phyloP scores from a whole-genome alignment of 2,797 vertebrate genomes.

The Esox lucius region DNA sequence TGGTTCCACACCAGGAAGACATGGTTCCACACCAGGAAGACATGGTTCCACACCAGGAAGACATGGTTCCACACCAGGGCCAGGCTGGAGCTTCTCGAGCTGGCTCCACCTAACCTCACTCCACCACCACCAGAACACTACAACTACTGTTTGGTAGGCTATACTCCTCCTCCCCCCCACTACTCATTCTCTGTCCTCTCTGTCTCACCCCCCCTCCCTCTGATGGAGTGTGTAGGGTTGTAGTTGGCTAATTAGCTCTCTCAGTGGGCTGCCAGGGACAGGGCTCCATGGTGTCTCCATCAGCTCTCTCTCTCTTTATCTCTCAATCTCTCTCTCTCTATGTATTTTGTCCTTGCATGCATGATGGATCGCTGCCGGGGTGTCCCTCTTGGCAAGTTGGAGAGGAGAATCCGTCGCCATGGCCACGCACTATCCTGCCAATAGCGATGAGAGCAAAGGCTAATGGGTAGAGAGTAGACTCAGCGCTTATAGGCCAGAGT shows the following conservation, averaged over 20 bases:
- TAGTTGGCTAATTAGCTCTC: slow-evolving; percentile 83
- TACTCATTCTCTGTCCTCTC: slow-evolving; percentile 22
- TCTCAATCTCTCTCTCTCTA: background rate
- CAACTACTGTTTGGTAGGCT: slow-evolving; percentile 31
- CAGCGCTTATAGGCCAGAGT: no score
- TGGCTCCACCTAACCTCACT: slow-evolving; percentile 38
- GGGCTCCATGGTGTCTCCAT: slow-evolving; percentile 58
- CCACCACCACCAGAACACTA: slow-evolving; percentile 11
- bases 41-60: slow-evolving; percentile 4
- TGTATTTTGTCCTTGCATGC: slow-evolving; percentile 21
- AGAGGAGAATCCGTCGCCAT: slow-evolving; percentile 28
- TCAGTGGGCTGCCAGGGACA: slow-evolving; percentile 75
- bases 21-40: no score
- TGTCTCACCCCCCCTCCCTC: slow-evolving; percentile 38
- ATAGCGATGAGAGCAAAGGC: slow-evolving; percentile 2
- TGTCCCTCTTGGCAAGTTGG: slow-evolving; percentile 25
- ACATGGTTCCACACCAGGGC: background rate
- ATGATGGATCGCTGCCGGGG: slow-evolving; percentile 24
- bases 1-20: no score
- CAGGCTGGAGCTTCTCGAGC: slow-evolving; percentile 32
- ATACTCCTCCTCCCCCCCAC: slow-evolving; percentile 23
- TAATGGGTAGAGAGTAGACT: background rate
- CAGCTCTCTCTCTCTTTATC: slow-evolving; percentile 15
- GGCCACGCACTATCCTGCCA: slow-evolving; percentile 19
- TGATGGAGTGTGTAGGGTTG: slow-evolving; percentile 77